A percentile compares a stretch with the other conserved stretches of the same genome.
These are phyloP conservation scores for Xerus rutilus DNA, from an alignment of 2,797 vertebrate species.

Conservation along the genomic window DNA sequence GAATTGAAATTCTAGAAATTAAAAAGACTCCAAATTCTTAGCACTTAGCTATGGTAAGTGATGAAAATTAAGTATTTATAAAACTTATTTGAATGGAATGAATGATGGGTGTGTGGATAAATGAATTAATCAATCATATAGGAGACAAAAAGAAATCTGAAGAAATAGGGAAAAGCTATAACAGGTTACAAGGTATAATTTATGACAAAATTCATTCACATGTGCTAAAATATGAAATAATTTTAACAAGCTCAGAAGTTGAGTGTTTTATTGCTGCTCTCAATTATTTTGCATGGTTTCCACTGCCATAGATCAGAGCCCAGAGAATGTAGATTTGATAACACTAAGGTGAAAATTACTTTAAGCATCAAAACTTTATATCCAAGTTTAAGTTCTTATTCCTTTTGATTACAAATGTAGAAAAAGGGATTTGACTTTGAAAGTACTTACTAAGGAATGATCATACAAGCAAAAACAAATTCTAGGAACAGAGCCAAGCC, in stretches of 20 bases:
- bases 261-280: background rate
- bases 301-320: background rate
- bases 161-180: background rate
- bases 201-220: background rate
- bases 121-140: background rate
- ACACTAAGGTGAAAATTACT: conserved; percentile 31
- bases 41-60: background rate
- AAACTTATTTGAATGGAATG: background rate
- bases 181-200: background rate
- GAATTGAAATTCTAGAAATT: background rate
- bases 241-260: conserved; percentile 33
- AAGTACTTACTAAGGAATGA: conserved; percentile 62
- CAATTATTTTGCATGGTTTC: conserved; percentile 25
- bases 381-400: conserved; percentile 54
- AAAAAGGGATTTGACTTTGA: conserved; percentile 64
- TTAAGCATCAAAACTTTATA: conserved; percentile 61
- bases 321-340: conserved; percentile 53
- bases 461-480: conserved; percentile 75
- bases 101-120: background rate
- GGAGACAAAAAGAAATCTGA: background rate
- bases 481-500: conserved; percentile 73
- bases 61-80: background rate
- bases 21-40: background rate
- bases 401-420: conserved; percentile 66
- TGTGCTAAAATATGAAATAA: conserved; percentile 38